These are phyloP conservation scores for Acrobasis suavella DNA, from an alignment of 2,888 invertebrate species.

Conservation along the genomic window DNA sequence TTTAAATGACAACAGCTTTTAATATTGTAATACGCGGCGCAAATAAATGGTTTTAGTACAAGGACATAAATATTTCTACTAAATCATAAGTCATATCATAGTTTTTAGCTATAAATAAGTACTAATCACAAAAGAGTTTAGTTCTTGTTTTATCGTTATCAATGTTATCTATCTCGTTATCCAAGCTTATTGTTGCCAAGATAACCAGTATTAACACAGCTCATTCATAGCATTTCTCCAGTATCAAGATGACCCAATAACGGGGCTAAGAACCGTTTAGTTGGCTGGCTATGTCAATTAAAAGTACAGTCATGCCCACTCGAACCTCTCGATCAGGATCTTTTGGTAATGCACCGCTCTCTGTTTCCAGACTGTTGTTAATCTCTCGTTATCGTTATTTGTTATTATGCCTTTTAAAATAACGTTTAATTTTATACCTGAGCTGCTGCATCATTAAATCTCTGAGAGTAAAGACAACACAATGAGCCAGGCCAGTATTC, in stretches of 20 bases:
- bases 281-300: slow-evolving; percentile 56
- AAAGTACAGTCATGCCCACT: slow-evolving; percentile 62
- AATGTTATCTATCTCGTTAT: slow-evolving; percentile 7
- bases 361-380: background rate
- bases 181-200: slow-evolving; percentile 2
- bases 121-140: slow-evolving; percentile 6
- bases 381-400: slow-evolving; percentile 4
- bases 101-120: background rate
- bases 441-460: background rate
- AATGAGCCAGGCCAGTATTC: too few relatives aligned
- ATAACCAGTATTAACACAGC: slow-evolving; percentile 10
- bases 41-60: too few relatives aligned
- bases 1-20: too few relatives aligned
- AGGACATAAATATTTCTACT: background rate
- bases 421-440: background rate
- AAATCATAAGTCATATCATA: background rate
- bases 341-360: slow-evolving; percentile 32
- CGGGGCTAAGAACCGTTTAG: slow-evolving; percentile 52
- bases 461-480: too few relatives aligned
- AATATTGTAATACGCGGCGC: too few relatives aligned
- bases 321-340: slow-evolving; percentile 60
- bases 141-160: background rate
- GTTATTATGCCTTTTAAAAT: slow-evolving; percentile 6
- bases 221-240: slow-evolving; percentile 23
- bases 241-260: slow-evolving; percentile 52